Base-by-base conservation (phyloP, 2,888 invertebrate species). In the Phrixothrix hirtus region DNA sequence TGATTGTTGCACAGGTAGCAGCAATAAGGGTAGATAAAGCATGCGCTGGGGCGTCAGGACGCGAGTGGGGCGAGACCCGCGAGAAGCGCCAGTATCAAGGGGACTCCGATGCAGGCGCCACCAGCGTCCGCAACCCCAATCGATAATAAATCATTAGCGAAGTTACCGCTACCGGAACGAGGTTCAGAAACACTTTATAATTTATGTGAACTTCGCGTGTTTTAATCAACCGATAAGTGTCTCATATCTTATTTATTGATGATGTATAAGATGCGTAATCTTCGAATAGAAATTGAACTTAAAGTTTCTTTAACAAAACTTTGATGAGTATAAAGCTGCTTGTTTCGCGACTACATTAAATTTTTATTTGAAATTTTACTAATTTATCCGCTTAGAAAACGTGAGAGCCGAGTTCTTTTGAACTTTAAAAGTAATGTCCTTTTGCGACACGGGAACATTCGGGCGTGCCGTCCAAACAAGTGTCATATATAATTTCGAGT, bases 21-120 rank as follows among this genome's bases (percentile, higher is more conserved):
- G n/a, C 60, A 58, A 59, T 59, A 63, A 61, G 60, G 62, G 60
- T 57, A 60, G 63, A 55, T 58, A 60, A 58, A 54, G 64, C 66
- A 63, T 67, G 66, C 66, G 66, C 67, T 57, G 51, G 57, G 62
- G 62, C 62, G 54, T 52, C 57, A 58, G 50, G 62, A 62, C 61
- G 65, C 64, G 61, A 68, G 69, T 66, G 68, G 65, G 69, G 69
- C 67, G 64, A 66, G 64, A 65, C 66, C 64, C 61, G 62, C 60
- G 61, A 65, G 63, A 61, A 68, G 67, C 65, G 68, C 67, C 69
- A 71, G 71, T 71, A 66, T 64, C 65, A 68, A 66, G 71, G 67
- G 68, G 67, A 69, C 68, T 63, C 62, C 64, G 66, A 64, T 56
- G 63, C 59, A 62, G 63, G 63, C 61, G 62, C 61, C 64, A 64